Evolutionary conservation across 2,113 vertebrate genomes (phyloP), one percentile per base, ranked within the genome.

Genomic region (Manacus vitellinus): DNA sequence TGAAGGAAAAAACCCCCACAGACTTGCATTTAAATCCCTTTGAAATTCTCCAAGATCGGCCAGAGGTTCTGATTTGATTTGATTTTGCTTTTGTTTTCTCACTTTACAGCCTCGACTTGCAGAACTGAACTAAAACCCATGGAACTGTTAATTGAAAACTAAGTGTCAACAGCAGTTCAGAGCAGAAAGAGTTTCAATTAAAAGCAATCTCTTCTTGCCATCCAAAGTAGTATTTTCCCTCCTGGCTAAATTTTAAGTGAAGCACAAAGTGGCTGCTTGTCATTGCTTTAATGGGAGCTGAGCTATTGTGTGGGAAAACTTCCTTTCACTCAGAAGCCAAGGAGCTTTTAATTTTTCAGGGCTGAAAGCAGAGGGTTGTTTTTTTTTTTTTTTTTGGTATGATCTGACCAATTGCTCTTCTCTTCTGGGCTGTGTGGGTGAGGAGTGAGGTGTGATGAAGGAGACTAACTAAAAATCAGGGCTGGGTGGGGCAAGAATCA

Each of bases 181-280:
- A 0, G 2, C 71, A 86, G 91, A 77, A 92, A 61, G 80, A 87
- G 77, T 82, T 93, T 71, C 92, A 92, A 94, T 93, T 94, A 89
- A 87, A 91, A 93, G 82, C 93, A 91, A 87, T 95, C 85, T 96
- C 68, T 80, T 85, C 74, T 85, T 94, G 68, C 85, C 56, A 86
- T 68, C 68, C 11, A 0, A 88, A 94, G 83, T 62, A 94, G 76
- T 84, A 70, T 96, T 95, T 97, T 92, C 87, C 83, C 94, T 94
- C 90, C 88, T 67, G 66, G 95, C 95, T 85, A 94, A 94, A 96
- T 95, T 82, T 96, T 78, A 95, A 96, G 88, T 41, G 90, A 94
- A 94, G 72, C 79, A 93, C 88, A 93, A 95, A 95, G 94, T 78
- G 71, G 71, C 56, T 94, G 91, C 93, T 91, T 93, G 86, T 96